Evolutionary conservation across 2,888 invertebrate genomes (phyloP), one percentile per base, ranked within the genome.

Genomic region (Sphaerophoria taeniata): DNA sequence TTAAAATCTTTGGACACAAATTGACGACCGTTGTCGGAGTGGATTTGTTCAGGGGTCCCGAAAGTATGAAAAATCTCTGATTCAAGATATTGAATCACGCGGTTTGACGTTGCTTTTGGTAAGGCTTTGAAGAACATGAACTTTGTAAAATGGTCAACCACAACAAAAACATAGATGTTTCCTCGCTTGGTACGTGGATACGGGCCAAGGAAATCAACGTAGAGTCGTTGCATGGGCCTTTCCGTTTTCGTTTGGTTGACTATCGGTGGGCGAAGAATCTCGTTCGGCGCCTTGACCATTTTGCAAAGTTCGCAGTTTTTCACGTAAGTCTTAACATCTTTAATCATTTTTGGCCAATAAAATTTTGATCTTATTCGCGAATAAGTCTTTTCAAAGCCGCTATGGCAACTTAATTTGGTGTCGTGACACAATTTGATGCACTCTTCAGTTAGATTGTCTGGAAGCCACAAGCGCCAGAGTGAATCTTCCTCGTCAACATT

Each of bases 81-180:
- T n/a, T n/a, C n/a, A n/a, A n/a, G n/a, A n/a, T n/a, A n/a, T n/a
- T n/a, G n/a, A n/a, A n/a, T n/a, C n/a, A n/a, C n/a, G n/a, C n/a
- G n/a, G n/a, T n/a, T n/a, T 53, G 53, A 53, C 53, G 53, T 53
- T 11, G 53, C 53, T 31, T 53, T 53, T 24, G 53, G 53, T 24
- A 53, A 47, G 47, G 47, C 47, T 47, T 47, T 36, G 7, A 36
- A 7, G 4, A 49, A 49, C 14, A 14, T 16, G 14, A 12, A 14
- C 14, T 49, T 49, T 14, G 49, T 49, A 16, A 49, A 49, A 7
- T 49, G 49, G 49, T 49, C 49, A 14, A 49, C 49, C 49, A 55
- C 33, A 12, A 55, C 11, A 12, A 55, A 55, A 33, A 55, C 55
- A 6, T 33, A 55, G 14, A 47, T 47, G 14, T 47, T 47, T 47